Conservation (phyloP, 2,888 invertebrate species). For the Tetramorium bicarinatum region DNA sequence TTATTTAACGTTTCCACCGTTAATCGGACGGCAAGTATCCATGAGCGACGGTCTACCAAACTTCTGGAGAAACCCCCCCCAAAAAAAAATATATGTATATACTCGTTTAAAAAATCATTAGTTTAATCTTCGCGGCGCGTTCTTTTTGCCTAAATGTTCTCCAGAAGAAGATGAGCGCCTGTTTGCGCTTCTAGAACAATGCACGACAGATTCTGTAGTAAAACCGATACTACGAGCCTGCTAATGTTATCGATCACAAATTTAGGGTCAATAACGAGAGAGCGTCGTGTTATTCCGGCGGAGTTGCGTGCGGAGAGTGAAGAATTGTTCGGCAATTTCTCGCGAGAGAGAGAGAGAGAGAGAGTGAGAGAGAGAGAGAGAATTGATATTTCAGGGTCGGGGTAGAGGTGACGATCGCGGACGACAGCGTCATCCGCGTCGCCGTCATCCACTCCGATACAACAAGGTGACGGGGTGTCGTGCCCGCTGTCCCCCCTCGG, state of each 20-base stretch:
- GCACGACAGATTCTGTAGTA: background rate
- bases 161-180: too few relatives aligned
- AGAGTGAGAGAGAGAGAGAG: background rate
- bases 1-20: constrained; percentile 4
- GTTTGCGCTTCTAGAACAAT: background rate
- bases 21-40: background rate
- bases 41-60: background rate
- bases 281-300: background rate
- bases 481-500: background rate
- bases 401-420: background rate
- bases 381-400: background rate
- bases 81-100: background rate
- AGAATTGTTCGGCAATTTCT: background rate
- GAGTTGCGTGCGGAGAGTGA: too few relatives aligned
- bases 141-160: background rate
- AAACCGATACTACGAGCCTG: background rate
- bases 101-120: background rate
- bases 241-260: constrained; percentile 15
- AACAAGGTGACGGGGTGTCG: background rate
- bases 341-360: background rate
- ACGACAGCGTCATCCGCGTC: background rate
- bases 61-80: background rate
- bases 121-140: background rate
- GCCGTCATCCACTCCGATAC: constrained; percentile 11
- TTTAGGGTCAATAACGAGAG: background rate